phyloP scores from a whole-genome alignment of 1,140 invertebrate genomes.

The Zeugodacus cucurbitae region DNA sequence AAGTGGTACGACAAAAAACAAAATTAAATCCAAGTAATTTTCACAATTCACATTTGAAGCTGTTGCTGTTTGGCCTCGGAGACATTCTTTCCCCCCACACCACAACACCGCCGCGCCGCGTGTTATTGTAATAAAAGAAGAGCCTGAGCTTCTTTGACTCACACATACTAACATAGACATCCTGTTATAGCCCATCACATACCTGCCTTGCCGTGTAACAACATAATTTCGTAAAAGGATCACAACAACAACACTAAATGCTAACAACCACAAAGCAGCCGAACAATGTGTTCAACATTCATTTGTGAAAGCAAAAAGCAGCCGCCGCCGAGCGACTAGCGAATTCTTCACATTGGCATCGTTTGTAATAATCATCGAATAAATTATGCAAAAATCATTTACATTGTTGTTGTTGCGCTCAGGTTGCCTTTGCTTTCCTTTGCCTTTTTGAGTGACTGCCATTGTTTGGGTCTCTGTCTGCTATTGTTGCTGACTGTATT shows the following conservation, averaged over 20 bases:
- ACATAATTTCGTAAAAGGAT: constrained; percentile 36
- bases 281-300: background rate
- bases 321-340: background rate
- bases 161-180: background rate
- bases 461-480: background rate
- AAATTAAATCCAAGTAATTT: constrained; percentile 27
- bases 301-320: background rate
- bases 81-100: background rate
- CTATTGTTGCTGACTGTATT: background rate
- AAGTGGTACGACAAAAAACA: background rate
- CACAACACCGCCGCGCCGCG: background rate
- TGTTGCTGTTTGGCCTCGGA: background rate
- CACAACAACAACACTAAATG: background rate
- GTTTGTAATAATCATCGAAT: constrained; percentile 45
- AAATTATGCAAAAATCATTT: constrained; percentile 46
- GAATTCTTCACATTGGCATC: constrained; percentile 17
- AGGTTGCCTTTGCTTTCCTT: background rate
- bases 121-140: constrained; percentile 9
- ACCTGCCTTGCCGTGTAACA: constrained; percentile 3
- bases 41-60: constrained; percentile 13
- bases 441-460: constrained; percentile 19
- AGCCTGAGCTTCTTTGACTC: background rate
- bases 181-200: background rate
- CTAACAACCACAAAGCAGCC: background rate
- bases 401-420: constrained; percentile 33